Conservation (phyloP, 2,113 vertebrate genomes). For the Eidolon helvum region DNA sequence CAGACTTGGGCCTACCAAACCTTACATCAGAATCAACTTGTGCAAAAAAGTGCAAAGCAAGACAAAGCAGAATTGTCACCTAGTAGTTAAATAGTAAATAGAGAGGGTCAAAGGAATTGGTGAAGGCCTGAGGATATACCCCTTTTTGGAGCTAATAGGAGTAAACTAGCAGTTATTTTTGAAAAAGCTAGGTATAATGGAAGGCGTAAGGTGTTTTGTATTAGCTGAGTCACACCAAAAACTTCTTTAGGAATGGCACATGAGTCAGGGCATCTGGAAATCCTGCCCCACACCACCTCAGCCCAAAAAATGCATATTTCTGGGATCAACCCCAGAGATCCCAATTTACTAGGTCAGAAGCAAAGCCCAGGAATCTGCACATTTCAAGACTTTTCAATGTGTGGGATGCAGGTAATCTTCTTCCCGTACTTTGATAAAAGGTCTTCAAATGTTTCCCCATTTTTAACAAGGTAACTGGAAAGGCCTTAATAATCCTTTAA, state of each 20-base stretch:
- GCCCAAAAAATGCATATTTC: background rate
- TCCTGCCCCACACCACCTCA: no score
- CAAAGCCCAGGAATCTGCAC: background rate
- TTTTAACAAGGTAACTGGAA: background rate
- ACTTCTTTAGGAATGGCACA: background rate
- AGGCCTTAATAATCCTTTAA: background rate
- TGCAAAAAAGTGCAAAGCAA: background rate
- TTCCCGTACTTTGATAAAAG: background rate
- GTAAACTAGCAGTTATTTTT: background rate
- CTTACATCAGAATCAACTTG: background rate
- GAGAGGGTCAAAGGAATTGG: background rate
- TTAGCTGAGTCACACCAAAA: background rate
- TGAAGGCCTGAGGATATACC: background rate
- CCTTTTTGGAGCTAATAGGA: no score
- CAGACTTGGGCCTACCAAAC: background rate
- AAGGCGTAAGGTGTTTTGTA: no score
- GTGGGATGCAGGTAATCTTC: background rate
- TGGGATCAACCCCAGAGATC: background rate
- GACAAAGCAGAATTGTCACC: background rate
- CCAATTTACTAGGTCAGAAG: background rate
- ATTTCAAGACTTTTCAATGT: background rate
- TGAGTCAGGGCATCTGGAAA: background rate
- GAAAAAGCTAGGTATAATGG: background rate
- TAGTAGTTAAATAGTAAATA: background rate
- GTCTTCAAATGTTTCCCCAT: background rate